Base-by-base conservation (phyloP, 2,888 invertebrate species). In the Cerastis leucographa region DNA sequence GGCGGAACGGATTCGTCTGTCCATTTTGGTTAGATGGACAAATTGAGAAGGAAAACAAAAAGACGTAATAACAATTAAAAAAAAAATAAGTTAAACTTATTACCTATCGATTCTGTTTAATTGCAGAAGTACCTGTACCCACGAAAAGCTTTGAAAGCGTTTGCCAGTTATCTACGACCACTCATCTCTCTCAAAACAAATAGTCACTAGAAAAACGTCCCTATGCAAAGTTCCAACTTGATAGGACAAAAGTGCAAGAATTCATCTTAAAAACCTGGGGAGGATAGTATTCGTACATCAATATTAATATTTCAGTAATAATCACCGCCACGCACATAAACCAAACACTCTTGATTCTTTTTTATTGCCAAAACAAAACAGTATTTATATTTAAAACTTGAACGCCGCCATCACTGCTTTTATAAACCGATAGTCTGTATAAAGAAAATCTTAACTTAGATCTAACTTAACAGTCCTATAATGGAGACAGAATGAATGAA, bases 1-100 rank as follows among this genome's bases (percentile, higher is more conserved):
- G 73, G 81, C 78, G 71, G 71, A 71, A 76, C 76, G 61, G 78
- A 83, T 89, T 75, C 19, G 2, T 19, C 12, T 51, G 59, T 25
- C 76, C 59, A 71, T 49, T 74, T 54, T 35, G 44, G 17, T 25
- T n/a, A 4, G 25, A 61, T 46, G 19, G 35, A 56, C 51, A 62
- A 71, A 68, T 71, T 71, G 29, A 19, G 6, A 46, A n/a, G 19
- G 6, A 61, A 14, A 71, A 56, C 19, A 62, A 75, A 35, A 25
- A 1, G 35, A 35, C 35, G 35, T 35, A 3, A 35, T 35, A 1
- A 35, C 35, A 35, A 2, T 35, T 2, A 35, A 35, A 35, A 3
- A 35, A 35, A 35, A 35, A 35, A 35, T 35, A 35, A 35, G 35
- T 2, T 35, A 35, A 3, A 35, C 35, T 35, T 35, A 35, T 35